Conservation (phyloP, 2,888 invertebrate species). For the Heliconius aoede region DNA sequence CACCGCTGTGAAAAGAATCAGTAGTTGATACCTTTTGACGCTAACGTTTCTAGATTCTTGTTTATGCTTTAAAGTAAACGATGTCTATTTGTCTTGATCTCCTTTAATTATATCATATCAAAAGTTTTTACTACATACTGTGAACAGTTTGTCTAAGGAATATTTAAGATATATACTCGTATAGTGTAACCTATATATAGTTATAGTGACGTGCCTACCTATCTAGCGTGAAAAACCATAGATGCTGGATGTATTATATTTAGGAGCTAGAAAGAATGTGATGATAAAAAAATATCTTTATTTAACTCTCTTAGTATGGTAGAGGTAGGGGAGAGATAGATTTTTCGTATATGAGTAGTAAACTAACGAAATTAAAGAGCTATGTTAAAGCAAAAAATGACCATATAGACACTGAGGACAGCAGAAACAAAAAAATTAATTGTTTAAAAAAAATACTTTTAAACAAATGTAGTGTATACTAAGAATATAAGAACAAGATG, state of each 20-base stretch:
- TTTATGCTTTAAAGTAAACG: constrained; percentile 61
- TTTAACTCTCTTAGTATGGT: not conserved
- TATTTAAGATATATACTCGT: too few species aligned
- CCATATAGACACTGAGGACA: too few species aligned
- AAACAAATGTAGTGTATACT: too few species aligned
- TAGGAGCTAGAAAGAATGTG: too few species aligned
- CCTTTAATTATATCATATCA: constrained; percentile 51
- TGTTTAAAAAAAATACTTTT: not conserved
- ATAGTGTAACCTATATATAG: too few species aligned
- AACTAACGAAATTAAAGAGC: not conserved
- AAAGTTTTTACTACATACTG: constrained; percentile 32
- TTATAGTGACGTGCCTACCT: not conserved
- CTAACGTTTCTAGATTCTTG: constrained; percentile 61
- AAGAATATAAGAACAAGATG: constrained; percentile 39
- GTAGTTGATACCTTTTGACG: constrained; percentile 65
- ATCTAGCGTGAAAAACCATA: too few species aligned
- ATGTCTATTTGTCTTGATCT: constrained; percentile 60
- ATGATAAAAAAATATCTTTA: not conserved
- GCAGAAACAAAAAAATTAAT: too few species aligned
- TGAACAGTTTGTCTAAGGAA: not conserved
- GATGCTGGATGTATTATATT: too few species aligned
- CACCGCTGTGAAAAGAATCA: constrained; percentile 63
- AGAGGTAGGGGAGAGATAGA: too few species aligned
- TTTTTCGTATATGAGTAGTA: not conserved
- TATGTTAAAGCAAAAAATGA: not conserved